Evolutionary conservation across 2,797 vertebrate genomes (phyloP), one percentile per base, ranked within the genome.

Genomic region (Hippocampus kuda): DNA sequence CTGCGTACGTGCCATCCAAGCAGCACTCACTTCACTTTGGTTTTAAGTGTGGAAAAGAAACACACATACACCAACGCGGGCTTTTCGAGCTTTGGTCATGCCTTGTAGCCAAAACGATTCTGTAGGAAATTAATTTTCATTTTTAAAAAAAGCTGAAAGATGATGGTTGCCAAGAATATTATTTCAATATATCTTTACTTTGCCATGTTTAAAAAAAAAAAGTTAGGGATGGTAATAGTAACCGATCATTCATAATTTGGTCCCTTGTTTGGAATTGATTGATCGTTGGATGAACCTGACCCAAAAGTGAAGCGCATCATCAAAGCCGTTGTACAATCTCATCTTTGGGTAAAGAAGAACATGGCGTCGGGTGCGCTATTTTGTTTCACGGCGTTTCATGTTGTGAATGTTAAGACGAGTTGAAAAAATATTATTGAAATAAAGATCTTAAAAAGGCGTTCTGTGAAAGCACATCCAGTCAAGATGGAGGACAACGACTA

Each of bases 71-170:
- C 22, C 24, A 46, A 59, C 5, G 22, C 30, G 12, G 60, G 2
- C n/a, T 41, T 62, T 22, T 59, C 5, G 20, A 66, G 22, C 2
- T 0, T 3, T 38, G 51, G 48, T 9, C 26, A 69, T 69, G 41
- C 44, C 68, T 46, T 72, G n/a, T 49, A 59, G 56, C 16, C 26
- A 61, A 49, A 49, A 72, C n/a, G 26, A 75, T 69, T 63, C 30
- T 34, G 5, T 5, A 34, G 34, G 34, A 34, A 34, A 34, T 34
- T 30, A 30, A 30, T 30, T 30, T 30, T 30, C 27, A 30, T 34
- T 34, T 34, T 34, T 34, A 34, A 34, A 34, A 30, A 30, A 30
- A 30, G 30, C 34, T 34, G 34, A 34, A 34, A 34, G 34, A 34
- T 34, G 34, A 34, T 6, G 34, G 34, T 5, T 34, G 34, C 34